Evolutionary conservation across 2,888 invertebrate species (phyloP).

Genomic region (Phalera bucephala): DNA sequence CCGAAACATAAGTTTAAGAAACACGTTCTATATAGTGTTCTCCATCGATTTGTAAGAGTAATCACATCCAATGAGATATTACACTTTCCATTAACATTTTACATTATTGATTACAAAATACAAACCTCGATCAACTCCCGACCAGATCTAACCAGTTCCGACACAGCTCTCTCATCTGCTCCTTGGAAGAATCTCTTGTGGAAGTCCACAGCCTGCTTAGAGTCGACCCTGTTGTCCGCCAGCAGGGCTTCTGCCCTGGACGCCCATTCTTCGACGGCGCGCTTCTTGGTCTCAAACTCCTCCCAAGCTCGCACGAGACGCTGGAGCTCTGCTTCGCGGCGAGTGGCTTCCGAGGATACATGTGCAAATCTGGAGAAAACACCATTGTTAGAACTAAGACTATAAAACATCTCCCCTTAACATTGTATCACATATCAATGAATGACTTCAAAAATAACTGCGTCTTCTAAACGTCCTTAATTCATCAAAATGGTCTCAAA

Average conservation of each 20-base stretch:
- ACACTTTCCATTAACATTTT: no score
- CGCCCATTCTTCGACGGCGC: conserved; percentile 93
- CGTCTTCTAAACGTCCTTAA: no score
- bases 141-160: conserved; percentile 89
- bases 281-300: conserved; percentile 90
- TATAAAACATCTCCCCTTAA: no score
- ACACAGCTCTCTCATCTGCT: conserved; percentile 92
- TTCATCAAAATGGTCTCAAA: no score
- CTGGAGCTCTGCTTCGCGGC: conserved; percentile 90
- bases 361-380: conserved; percentile 88
- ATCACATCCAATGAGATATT: no score
- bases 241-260: conserved; percentile 92
- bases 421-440: no score
- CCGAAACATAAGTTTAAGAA: no score
- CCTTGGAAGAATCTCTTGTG: conserved; percentile 95
- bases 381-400: no score
- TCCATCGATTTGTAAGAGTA: no score
- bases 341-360: conserved; percentile 88
- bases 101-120: no score
- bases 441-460: no score
- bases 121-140: conserved; percentile 87
- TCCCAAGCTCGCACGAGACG: conserved; percentile 93
- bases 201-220: conserved; percentile 90
- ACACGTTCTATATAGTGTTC: no score
- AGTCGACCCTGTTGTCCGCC: conserved; percentile 90